A percentile compares a stretch with the other conserved stretches of the same genome.
These are phyloP conservation scores for Margarornis squamiger DNA, from an alignment of 2,797 vertebrate genomes.

Conservation along the genomic window DNA sequence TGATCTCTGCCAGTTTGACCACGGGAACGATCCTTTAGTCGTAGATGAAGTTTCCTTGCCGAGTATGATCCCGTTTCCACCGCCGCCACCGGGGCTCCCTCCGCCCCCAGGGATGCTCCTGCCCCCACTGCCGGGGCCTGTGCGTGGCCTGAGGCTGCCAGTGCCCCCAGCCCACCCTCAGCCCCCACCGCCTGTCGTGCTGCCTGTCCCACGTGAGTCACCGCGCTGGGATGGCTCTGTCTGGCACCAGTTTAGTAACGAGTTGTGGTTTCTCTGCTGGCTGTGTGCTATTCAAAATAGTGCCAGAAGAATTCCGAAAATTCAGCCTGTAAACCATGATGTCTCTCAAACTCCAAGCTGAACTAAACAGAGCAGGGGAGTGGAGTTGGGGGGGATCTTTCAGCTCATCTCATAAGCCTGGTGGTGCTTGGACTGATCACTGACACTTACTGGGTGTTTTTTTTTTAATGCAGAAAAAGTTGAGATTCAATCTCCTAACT, in stretches of 20 bases:
- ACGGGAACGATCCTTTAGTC: conserved; percentile 94
- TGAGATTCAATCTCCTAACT: background rate
- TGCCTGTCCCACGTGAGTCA: conserved; percentile 88
- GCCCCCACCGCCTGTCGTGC: conserved; percentile 90
- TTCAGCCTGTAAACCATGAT: accelerated
- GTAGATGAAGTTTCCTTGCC: conserved; percentile 96
- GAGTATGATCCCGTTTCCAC: conserved; percentile 96
- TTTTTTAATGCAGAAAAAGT: background rate
- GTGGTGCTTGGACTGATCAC: background rate
- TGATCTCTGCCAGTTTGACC: conserved; percentile 95
- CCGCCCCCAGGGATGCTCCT: conserved; percentile 86
- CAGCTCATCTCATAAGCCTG: background rate
- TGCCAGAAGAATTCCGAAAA: background rate
- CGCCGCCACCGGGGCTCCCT: conserved; percentile 88
- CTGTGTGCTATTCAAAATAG: accelerated
- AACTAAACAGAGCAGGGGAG: accelerated
- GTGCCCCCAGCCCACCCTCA: conserved; percentile 85
- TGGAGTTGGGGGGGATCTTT: accelerated
- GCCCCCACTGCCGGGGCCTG: conserved; percentile 87
- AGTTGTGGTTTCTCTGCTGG: background rate
- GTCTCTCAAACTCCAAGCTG: background rate
- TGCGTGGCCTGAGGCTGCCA: conserved; percentile 83
- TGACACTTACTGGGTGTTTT: background rate
- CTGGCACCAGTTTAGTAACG: background rate
- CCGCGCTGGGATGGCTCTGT: background rate